Base-by-base conservation (phyloP, 2,888 invertebrate genomes). In the Nebria brevicollis region DNA sequence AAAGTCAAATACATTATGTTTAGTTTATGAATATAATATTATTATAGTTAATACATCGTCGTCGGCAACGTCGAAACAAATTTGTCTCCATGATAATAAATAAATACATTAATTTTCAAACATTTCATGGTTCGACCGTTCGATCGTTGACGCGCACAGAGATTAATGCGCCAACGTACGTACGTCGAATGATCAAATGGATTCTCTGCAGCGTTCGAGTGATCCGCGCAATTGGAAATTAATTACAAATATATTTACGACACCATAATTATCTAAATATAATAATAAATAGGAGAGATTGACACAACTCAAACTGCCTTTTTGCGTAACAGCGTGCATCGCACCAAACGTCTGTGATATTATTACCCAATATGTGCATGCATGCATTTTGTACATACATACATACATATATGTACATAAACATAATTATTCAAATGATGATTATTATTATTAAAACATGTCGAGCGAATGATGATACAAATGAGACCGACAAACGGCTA, bases 311-410 rank as follows among this genome's bases (percentile, higher is more conserved):
- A 54, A 79, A 80, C 80, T 80, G 80, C 80, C 80, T 80, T 77
- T 78, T 80, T 65, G 79, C 54, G 80, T 74, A 80, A 26, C 72
- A 68, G 54, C 77, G 77, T 34, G 72, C 43, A 65, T 70, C 75
- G 75, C 70, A 66, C 66, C 68, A 73, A 73, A 68, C 72, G 78
- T 70, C 80, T 80, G 80, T 80, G 80, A 80, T 80, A 80, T 80
- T 80, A 80, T 80, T 80, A 73, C 73, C 73, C 72, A 73, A 66
- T 80, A 70, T 80, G 80, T 80, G 66, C 75, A 75, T 42, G 41
- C 68, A 68, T 26, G 34, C 15, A 70, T 70, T 2, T 15, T 70
- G 26, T 70, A 15, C n/a, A 15, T 66, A 66, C 66, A 66, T 66
- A 66, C 65, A 65, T 34, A 34, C 65, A 66, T 25, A 66, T n/a